phyloP scores from a whole-genome alignment of 2,797 vertebrate species.

The Cyprinodon diabolis region DNA sequence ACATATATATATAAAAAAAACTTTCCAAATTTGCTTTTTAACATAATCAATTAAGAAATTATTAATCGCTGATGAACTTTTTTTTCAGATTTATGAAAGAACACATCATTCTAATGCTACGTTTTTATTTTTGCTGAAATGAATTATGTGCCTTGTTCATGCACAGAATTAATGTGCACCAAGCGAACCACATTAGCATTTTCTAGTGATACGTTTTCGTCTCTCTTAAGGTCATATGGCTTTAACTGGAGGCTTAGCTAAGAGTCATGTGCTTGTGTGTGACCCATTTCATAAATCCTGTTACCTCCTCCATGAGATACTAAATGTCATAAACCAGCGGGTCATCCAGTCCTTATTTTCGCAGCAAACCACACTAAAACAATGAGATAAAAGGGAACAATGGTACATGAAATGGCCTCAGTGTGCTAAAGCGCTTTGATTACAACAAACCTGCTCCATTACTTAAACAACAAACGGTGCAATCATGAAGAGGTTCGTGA shows the following conservation, averaged over 20 bases:
- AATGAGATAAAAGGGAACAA: conserved; percentile 59
- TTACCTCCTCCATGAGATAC: conserved; percentile 64
- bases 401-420: conserved; percentile 35
- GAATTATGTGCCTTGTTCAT: conserved; percentile 76
- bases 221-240: conserved; percentile 80
- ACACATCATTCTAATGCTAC: conserved; percentile 56
- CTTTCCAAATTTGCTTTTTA: conserved; percentile 65
- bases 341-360: conserved; percentile 73
- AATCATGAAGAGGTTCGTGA: conserved; percentile 86
- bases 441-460: conserved; percentile 75
- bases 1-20: conserved; percentile 21
- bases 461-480: conserved; percentile 87
- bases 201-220: conserved; percentile 76
- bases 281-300: conserved; percentile 82
- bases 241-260: conserved; percentile 77
- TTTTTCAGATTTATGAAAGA: conserved; percentile 61
- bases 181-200: conserved; percentile 75
- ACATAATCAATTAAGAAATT: conserved; percentile 65
- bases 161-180: conserved; percentile 77
- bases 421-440: conserved; percentile 45
- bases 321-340: conserved; percentile 80
- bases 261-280: conserved; percentile 76
- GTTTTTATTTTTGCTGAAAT: conserved; percentile 73
- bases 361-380: conserved; percentile 70
- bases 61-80: conserved; percentile 66